phyloP scores from a whole-genome alignment of 2,888 invertebrate genomes.

The Polietes domitor region DNA sequence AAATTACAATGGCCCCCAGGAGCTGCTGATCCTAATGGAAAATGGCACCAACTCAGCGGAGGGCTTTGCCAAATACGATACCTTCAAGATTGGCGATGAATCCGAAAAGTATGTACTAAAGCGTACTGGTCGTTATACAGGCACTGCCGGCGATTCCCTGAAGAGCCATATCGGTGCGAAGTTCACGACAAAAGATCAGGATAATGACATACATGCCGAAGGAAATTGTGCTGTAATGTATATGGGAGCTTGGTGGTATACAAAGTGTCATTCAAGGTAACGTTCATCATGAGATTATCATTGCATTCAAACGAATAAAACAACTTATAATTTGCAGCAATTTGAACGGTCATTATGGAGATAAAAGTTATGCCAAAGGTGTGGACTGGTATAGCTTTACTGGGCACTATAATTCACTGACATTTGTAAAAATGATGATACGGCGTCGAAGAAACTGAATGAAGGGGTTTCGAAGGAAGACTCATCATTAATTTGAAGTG shows the following conservation, averaged over 20 bases:
- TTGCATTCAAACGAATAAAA: constrained; percentile 82
- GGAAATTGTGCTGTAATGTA: constrained; percentile 16
- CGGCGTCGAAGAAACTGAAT: constrained; percentile 72
- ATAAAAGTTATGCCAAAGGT: constrained; percentile 81
- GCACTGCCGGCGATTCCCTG: constrained; percentile 28
- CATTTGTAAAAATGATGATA: constrained; percentile 85
- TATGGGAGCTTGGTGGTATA: constrained; percentile 39
- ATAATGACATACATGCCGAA: background rate
- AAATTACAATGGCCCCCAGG: constrained; percentile 15
- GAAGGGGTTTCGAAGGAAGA: background rate
- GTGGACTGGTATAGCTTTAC: constrained; percentile 88
- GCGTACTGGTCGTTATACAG: background rate
- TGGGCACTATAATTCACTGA: constrained; percentile 84
- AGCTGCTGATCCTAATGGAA: constrained; percentile 27
- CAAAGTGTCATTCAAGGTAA: constrained; percentile 26
- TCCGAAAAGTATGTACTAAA: constrained; percentile 22
- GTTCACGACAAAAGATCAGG: constrained; percentile 33
- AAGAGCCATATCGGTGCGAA: constrained; percentile 14
- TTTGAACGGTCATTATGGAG: constrained; percentile 85
- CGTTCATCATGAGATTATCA: constrained; percentile 70
- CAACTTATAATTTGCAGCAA: constrained; percentile 81
- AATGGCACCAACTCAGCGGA: constrained; percentile 11
- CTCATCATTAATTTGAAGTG: too few species aligned
- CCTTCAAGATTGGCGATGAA: constrained; percentile 29
- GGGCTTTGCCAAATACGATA: constrained; percentile 28